Base-by-base conservation (phyloP, 2,888 invertebrate genomes). In the Netelia melanura region DNA sequence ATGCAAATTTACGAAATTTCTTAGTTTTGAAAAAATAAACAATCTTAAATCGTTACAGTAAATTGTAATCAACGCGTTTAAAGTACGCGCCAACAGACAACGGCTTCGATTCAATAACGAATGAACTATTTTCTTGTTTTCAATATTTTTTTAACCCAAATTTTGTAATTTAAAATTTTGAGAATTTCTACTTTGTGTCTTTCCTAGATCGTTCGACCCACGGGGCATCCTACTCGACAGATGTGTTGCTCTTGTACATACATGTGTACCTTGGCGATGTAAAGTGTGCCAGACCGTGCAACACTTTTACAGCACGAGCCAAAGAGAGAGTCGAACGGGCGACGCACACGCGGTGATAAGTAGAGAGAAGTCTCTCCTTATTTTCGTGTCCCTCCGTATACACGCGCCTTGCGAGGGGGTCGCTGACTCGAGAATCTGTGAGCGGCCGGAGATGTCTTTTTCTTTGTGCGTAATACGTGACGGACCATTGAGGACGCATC, bases 401-500 rank as follows among this genome's bases (percentile, higher is more conserved):
- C 52, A 52, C n/a, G 52, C 30, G 52, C 21, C 52, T 6, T 14
- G 30, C 62, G 65, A 68, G 65, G 30, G 76, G 30, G 65, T 72
- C 61, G 67, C 72, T 61, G 77, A 65, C 71, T 72, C 77, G 54
- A 56, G 61, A 48, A 75, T 48, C 79, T 38, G 43, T 38, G 58
- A 25, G 76, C 48, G 56, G 14, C 52, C 71, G 10, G 71, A 52
- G 61, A 70, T 38, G 43, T 11, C 62, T 75, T 78, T 74, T 72
- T 84, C 68, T 81, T 81, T 81, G 78, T 81, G 56, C 77, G 48
- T 78, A 75, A 84, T 84, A 81, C 81, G 81, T 84, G 81, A 74
- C 56, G 74, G 64, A 67, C 74, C 81, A 77, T 78, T 78, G 81
- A 78, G 64, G 68, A 81, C 77, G 81, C 84, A 84, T 84, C 81